These are phyloP conservation scores for Temnopleurus reevesii DNA, from an alignment of 53 echinoderm and acorn worm species.

Conservation along the genomic window DNA sequence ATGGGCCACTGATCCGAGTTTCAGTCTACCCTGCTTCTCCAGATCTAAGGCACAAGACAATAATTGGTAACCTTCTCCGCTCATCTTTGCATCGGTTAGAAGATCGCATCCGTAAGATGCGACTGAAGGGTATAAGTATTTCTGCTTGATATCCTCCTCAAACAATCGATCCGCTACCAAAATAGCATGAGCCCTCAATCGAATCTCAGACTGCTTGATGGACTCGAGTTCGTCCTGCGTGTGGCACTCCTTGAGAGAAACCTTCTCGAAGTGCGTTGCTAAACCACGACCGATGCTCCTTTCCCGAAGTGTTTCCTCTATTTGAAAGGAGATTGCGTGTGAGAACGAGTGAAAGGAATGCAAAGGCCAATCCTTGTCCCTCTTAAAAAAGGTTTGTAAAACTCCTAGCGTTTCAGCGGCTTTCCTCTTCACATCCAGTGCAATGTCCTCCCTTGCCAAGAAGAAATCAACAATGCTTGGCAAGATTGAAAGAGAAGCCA, in stretches of 20 bases:
- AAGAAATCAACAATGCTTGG: neutral
- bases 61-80: neutral
- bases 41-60: neutral
- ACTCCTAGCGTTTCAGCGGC: conserved; percentile 6
- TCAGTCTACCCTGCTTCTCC: neutral
- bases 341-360: neutral
- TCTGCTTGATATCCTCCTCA: neutral
- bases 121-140: neutral
- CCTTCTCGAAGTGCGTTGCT: neutral
- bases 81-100: neutral
- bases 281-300: too few relatives aligned
- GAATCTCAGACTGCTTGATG: neutral
- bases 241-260: neutral
- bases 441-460: neutral
- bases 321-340: neutral
- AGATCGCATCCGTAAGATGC: neutral
- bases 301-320: too few relatives aligned
- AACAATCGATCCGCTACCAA: neutral
- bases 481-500: neutral
- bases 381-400: neutral
- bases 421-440: neutral
- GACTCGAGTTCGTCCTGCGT: neutral
- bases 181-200: neutral
- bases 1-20: neutral
- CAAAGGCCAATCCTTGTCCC: neutral